phyloP scores from a whole-genome alignment of 2,888 invertebrate genomes.

The Isotomurus palustris region DNA sequence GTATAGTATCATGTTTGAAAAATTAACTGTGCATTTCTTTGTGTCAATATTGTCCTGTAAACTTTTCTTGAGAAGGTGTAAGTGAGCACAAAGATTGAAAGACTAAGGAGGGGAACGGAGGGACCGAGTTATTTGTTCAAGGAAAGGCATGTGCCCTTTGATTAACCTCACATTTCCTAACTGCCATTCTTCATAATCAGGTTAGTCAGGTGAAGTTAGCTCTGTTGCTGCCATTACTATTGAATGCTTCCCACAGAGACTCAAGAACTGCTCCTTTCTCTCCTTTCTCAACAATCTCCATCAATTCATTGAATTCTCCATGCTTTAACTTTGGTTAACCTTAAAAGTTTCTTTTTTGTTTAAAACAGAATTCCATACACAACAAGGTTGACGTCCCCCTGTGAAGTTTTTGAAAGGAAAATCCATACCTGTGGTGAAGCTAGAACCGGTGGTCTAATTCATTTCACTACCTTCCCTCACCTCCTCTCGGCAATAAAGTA shows the following conservation, averaged over 20 bases:
- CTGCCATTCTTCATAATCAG: slow-evolving; percentile 15
- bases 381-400: slow-evolving; percentile 42
- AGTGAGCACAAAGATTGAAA: too few relatives aligned
- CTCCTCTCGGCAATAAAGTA: too few relatives aligned
- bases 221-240: slow-evolving; percentile 10
- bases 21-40: slow-evolving; percentile 6
- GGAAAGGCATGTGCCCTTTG: slow-evolving; percentile 44
- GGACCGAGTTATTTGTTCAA: slow-evolving; percentile 41
- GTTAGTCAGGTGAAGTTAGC: slow-evolving; percentile 19
- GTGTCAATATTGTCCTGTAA: too few relatives aligned
- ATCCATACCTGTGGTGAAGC: slow-evolving; percentile 35
- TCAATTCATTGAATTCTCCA: slow-evolving; percentile 7
- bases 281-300: background rate
- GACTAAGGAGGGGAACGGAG: slow-evolving; percentile 17
- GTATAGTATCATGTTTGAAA: too few relatives aligned
- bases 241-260: slow-evolving; percentile 14
- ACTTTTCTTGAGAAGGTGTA: too few relatives aligned
- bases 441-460: slow-evolving; percentile 33
- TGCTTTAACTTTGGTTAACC: slow-evolving; percentile 7
- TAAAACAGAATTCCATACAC: slow-evolving; percentile 8
- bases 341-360: slow-evolving; percentile 6
- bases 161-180: slow-evolving; percentile 33
- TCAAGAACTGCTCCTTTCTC: background rate
- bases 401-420: slow-evolving; percentile 43
- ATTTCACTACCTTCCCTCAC: background rate